These are phyloP conservation scores for Amazona vittata DNA, from an alignment of 2,113 vertebrate species.

Conservation along the genomic window DNA sequence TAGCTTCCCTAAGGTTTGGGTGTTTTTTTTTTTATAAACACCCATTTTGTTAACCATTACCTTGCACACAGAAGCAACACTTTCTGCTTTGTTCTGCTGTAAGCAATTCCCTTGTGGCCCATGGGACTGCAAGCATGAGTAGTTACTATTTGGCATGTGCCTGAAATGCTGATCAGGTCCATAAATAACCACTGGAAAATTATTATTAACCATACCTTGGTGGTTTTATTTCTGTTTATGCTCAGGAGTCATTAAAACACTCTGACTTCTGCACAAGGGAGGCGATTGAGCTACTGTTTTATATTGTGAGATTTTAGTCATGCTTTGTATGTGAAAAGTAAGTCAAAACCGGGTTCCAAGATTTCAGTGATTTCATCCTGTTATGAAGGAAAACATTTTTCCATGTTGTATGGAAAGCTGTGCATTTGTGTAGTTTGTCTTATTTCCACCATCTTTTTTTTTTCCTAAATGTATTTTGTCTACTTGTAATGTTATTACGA, in stretches of 20 bases:
- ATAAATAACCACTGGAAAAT: constrained; percentile 6
- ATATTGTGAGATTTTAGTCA: background rate
- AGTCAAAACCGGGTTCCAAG: background rate
- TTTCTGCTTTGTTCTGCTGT: background rate
- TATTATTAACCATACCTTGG: background rate
- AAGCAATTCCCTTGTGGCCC: background rate
- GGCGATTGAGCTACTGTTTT: background rate
- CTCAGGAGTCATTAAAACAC: background rate
- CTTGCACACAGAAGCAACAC: background rate
- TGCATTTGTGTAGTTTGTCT: background rate
- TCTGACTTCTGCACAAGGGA: background rate
- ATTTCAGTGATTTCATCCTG: background rate
- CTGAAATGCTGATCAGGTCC: background rate
- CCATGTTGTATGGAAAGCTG: background rate
- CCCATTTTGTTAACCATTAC: constrained; percentile 29
- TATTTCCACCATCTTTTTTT: background rate
- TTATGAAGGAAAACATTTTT: background rate
- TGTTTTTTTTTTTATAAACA: background rate
- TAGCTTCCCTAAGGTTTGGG: background rate
- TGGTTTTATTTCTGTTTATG: background rate
- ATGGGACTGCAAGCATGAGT: background rate
- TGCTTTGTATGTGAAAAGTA: fast-evolving
- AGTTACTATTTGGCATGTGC: background rate
- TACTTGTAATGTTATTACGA: background rate
- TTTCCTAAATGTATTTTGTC: background rate